phyloP scores from a whole-genome alignment of 2,888 invertebrate species.

The Phalangium opilio region DNA sequence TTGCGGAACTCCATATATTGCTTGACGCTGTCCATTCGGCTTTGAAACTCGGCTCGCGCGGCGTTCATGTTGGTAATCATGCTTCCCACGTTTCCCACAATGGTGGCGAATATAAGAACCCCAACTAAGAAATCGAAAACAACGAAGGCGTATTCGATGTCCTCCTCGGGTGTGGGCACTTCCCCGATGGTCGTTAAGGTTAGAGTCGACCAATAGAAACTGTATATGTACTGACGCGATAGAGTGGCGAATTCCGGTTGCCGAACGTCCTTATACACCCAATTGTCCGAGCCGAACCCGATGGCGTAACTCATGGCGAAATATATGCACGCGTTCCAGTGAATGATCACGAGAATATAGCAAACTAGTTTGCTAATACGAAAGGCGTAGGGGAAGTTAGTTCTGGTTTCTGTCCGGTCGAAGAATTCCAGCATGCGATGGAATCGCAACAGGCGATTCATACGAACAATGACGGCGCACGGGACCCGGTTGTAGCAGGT shows the following conservation, averaged over 20 bases:
- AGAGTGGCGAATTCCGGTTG: conserved; percentile 36
- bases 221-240: conserved; percentile 66
- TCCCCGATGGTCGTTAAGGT: conserved; percentile 90
- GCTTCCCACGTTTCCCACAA: conserved; percentile 87
- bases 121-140: conserved; percentile 85
- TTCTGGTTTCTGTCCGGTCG: conserved; percentile 82
- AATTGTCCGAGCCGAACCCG: conserved; percentile 74
- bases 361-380: conserved; percentile 46
- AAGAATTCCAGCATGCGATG: conserved; percentile 81
- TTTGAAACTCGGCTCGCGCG: conserved; percentile 83
- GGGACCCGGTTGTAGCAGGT: conserved; percentile 35
- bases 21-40: conserved; percentile 87
- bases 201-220: conserved; percentile 94
- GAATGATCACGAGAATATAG: conserved; percentile 76
- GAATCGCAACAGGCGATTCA: conserved; percentile 59
- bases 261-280: conserved; percentile 35
- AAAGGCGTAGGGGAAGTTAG: conserved; percentile 82
- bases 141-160: conserved; percentile 81
- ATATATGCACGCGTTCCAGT: conserved; percentile 90
- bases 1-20: conserved; percentile 88
- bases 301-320: conserved; percentile 78
- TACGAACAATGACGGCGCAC: conserved; percentile 67
- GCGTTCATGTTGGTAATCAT: conserved; percentile 86
- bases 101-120: conserved; percentile 89
- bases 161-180: conserved; percentile 75